Conservation (phyloP, 2,797 vertebrate genomes). For the Cossypha niveicapilla region DNA sequence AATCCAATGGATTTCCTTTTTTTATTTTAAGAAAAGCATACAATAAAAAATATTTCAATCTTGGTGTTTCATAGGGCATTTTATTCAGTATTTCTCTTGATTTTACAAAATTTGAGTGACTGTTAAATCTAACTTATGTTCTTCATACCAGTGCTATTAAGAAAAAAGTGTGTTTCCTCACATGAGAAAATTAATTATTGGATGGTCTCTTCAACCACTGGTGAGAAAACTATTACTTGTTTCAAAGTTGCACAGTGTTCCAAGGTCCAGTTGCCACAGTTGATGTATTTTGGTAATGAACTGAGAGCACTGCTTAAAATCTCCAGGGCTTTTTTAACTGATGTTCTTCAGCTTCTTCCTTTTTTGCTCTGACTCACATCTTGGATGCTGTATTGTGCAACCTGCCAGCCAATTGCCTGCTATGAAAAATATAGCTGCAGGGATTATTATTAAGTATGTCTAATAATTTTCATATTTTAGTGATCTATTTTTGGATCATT, state of each 20-base stretch:
- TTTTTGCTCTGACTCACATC: conserved; percentile 35
- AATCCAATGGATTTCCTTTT: background rate
- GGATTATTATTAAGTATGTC: conserved; percentile 33
- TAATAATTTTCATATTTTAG: conserved; percentile 45
- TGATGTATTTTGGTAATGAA: background rate
- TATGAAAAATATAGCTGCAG: conserved; percentile 14
- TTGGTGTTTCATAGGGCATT: background rate
- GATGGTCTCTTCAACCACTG: background rate
- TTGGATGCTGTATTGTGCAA: conserved; percentile 37
- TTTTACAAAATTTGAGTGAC: background rate
- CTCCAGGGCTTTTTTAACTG: background rate
- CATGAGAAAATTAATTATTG: background rate
- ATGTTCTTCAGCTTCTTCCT: background rate
- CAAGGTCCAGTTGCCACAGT: background rate
- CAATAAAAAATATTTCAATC: background rate
- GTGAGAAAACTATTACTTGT: background rate
- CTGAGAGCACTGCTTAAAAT: background rate
- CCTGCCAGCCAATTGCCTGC: conserved; percentile 4
- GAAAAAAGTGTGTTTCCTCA: background rate
- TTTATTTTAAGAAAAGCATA: background rate
- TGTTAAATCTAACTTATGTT: background rate
- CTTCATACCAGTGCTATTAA: background rate
- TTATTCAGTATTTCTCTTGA: background rate
- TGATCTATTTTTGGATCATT: conserved; percentile 20
- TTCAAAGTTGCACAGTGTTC: background rate